Conservation (phyloP, 2,888 invertebrate genomes). For the Eupithecia tripunctaria region DNA sequence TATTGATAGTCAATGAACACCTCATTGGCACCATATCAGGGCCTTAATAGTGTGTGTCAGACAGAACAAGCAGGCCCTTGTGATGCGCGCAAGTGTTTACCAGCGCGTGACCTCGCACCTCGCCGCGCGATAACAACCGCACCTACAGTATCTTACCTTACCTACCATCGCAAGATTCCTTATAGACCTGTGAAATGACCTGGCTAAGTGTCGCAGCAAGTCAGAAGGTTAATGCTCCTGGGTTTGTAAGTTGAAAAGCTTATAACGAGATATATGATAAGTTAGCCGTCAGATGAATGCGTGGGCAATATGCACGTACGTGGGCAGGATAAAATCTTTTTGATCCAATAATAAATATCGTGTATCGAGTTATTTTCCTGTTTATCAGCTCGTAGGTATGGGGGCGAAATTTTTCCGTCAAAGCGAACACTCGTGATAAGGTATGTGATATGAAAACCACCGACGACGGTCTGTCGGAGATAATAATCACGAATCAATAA, state of each 20-base stretch:
- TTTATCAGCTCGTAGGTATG: not conserved
- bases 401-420: not conserved
- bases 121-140: not conserved
- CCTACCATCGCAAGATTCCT: not conserved
- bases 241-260: not conserved
- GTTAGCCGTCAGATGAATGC: not conserved
- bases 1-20: conserved; percentile 22
- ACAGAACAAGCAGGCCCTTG: not conserved
- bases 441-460: not conserved
- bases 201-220: not conserved
- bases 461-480: not conserved
- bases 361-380: not conserved
- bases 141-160: not conserved
- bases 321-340: not conserved
- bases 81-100: not conserved
- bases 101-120: not conserved
- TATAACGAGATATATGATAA: not conserved
- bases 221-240: not conserved
- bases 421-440: not conserved
- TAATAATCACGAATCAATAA: not conserved
- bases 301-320: not conserved
- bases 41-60: conserved; percentile 1
- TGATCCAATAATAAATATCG: not conserved
- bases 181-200: not conserved
- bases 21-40: conserved; percentile 24